Base-by-base conservation (phyloP, 2,113 vertebrate genomes). In the Platysternon megacephalum region DNA sequence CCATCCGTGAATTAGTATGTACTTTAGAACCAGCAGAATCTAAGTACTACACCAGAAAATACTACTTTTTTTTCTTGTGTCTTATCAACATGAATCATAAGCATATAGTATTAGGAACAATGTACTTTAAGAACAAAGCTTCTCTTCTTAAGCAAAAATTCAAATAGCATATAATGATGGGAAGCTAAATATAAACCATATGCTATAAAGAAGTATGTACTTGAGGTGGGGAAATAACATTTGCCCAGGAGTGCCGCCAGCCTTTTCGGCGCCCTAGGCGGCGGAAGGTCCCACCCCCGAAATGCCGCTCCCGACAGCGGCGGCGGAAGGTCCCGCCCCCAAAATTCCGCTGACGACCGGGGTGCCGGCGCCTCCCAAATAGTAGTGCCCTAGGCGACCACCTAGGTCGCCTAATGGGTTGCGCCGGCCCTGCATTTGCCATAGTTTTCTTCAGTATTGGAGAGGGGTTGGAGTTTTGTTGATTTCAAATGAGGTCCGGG, bases 381-480 rank as follows among this genome's bases (percentile, higher is more conserved):
- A n/a, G n/a, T n/a, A n/a, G n/a, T n/a, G n/a, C n/a, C n/a, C n/a
- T n/a, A n/a, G n/a, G n/a, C n/a, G n/a, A n/a, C n/a, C n/a, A n/a
- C n/a, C n/a, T n/a, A n/a, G n/a, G n/a, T n/a, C n/a, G n/a, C n/a
- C n/a, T n/a, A n/a, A n/a, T n/a, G n/a, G n/a, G n/a, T n/a, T n/a
- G n/a, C n/a, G n/a, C n/a, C n/a, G n/a, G n/a, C n/a, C n/a, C n/a
- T n/a, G n/a, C n/a, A 32, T 61, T 61, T 61, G 58, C 58, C 12
- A 61, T 61, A 61, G 29, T 61, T 29, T 61, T 32, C 58, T 61
- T 28, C 11, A 28, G 5, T 86, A 68, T 68, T 46, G 68, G 28
- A 88, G 90, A 84, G 95, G 83, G 52, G 85, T 89, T 74, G 81
- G 28, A 22, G 11, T 91, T 94, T 53, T 86, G 22, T 90, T 94